Base-by-base conservation (phyloP, 2,113 vertebrate species). In the Mus spicilegus region DNA sequence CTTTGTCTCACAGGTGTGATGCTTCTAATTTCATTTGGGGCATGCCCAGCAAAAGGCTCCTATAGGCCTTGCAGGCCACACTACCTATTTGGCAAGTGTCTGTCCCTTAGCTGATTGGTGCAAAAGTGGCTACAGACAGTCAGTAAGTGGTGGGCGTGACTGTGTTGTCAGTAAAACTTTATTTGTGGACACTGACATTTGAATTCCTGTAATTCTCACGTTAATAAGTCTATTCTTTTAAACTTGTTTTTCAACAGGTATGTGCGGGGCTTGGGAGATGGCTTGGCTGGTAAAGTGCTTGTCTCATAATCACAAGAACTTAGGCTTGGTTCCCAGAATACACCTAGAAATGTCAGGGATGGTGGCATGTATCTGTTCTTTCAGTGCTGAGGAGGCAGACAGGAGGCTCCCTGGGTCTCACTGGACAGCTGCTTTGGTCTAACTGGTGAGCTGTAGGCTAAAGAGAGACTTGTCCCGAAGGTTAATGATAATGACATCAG, bases 141-240 rank as follows among this genome's bases (percentile, higher is more conserved):
- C 39, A 19, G 24, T 61, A 54, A 84, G 28, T 2, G 9, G 0
- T 30, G 39, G 63, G 36, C 0, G 0, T 84, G 67, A 14, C 56
- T 46, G 17, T 12, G 28, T 63, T 65, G 33, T 22, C 67, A 90
- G 75, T 93, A 76, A 96, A 97, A 84, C 69, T 93, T 95, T 96
- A 90, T 92, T 90, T 61, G 39, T 39, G 26, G 87, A 65, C 19
- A 63, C 24, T 33, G 67, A 28, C 22, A 76, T 91, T 78, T 89
- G 89, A 78, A 86, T 95, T 51, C 39, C 2, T 72, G 0, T 72
- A 42, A 42, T 87, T 80, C 70, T 93, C 63, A 93, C 24, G 51
- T 73, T 65, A 63, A 24, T 70, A 56, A 24, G 65, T 80, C 65
- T 85, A 28, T 70, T 49, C 7, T 89, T 92, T 61, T 67, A 51